Conservation (phyloP, 2,113 vertebrate species). For the Lynx canadensis region DNA sequence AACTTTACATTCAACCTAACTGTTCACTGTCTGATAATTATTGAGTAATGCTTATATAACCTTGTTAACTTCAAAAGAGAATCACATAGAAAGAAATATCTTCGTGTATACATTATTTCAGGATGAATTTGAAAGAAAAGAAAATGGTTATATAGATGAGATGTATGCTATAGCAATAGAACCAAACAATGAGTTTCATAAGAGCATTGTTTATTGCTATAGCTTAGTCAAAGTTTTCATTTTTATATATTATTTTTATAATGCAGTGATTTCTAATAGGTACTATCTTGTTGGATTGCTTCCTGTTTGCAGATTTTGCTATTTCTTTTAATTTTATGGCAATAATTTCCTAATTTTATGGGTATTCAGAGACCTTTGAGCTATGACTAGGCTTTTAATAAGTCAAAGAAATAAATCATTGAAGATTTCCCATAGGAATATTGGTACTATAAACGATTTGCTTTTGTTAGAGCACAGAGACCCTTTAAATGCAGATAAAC, state of each 20-base stretch:
- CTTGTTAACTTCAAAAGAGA: background rate
- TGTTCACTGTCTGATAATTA: background rate
- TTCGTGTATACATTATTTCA: background rate
- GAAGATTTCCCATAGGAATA: constrained; percentile 27
- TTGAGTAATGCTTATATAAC: background rate
- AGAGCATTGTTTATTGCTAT: background rate
- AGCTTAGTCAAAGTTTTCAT: background rate
- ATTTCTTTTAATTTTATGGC: constrained; percentile 61
- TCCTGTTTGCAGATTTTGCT: constrained; percentile 1
- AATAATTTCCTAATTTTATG: constrained; percentile 54
- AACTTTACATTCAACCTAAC: background rate
- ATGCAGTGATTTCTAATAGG: background rate
- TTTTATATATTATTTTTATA: constrained; percentile 44
- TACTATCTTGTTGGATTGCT: background rate
- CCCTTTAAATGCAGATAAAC: constrained; percentile 15
- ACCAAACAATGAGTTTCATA: background rate
- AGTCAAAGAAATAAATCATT: constrained; percentile 59
- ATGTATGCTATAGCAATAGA: background rate
- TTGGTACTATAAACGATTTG: background rate
- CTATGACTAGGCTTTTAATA: constrained; percentile 61
- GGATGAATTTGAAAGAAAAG: constrained; percentile 9
- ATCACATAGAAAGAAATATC: background rate
- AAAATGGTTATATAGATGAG: background rate
- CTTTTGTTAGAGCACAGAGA: constrained; percentile 51
- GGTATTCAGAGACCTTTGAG: constrained; percentile 58